Evolutionary conservation across 2,113 vertebrate genomes (phyloP).

Genomic region (Cacatua alba): DNA sequence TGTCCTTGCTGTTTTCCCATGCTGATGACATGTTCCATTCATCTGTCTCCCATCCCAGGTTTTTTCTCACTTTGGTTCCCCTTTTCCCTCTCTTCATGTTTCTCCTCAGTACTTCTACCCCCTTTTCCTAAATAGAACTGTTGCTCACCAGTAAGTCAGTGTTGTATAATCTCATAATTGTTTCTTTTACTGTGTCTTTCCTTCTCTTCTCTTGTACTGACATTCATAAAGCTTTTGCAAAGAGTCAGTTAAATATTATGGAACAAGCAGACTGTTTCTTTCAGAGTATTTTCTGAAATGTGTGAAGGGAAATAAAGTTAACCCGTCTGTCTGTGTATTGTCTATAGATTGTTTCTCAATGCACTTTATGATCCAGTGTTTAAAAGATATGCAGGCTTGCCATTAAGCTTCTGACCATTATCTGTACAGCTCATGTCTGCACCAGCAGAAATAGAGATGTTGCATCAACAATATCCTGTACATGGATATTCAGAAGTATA

Average conservation of each 20-base stretch:
- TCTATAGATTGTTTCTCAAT: background rate
- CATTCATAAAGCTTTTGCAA: background rate
- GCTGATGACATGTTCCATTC: background rate
- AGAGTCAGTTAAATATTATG: constrained; percentile 44
- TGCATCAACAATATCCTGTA: background rate
- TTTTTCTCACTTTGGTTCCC: background rate
- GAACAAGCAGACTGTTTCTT: constrained; percentile 48
- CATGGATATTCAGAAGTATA: background rate
- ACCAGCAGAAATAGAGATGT: background rate
- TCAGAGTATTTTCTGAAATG: background rate
- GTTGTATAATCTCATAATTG: background rate
- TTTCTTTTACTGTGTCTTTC: background rate
- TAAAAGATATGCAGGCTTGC: background rate
- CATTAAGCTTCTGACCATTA: background rate
- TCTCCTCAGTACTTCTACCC: background rate
- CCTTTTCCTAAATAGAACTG: background rate
- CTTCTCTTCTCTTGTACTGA: background rate
- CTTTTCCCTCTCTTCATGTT: background rate
- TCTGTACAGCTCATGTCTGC: background rate
- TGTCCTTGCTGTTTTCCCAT: background rate
- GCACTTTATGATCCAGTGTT: background rate
- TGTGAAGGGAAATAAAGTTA: constrained; percentile 21
- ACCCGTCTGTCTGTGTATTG: background rate
- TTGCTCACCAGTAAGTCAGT: background rate
- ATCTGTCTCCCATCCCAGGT: background rate